Conservation (phyloP, 1,140 invertebrate species). For the Pentalonia nigronervosa region DNA sequence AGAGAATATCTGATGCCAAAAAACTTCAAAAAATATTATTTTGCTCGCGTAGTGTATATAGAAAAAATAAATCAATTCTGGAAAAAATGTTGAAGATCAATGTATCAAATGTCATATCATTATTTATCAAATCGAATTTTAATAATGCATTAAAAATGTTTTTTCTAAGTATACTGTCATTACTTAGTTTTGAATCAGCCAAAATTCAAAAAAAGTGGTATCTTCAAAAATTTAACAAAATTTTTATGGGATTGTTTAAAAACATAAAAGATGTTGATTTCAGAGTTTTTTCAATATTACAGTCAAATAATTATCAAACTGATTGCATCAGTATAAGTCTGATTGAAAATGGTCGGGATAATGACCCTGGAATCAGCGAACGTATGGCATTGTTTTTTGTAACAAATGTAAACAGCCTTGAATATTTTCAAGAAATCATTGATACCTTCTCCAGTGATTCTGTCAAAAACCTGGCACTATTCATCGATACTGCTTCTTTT, state of each 20-base stretch:
- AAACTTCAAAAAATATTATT: neutral
- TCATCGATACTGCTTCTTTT: neutral
- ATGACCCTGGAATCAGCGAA: neutral
- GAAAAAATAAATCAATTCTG: neutral
- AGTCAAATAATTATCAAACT: neutral
- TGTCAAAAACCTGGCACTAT: neutral
- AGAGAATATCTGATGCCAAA: constrained; percentile 17
- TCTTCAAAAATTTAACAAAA: constrained; percentile 16
- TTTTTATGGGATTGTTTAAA: constrained; percentile 21
- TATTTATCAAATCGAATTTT: neutral
- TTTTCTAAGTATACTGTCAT: constrained; percentile 35
- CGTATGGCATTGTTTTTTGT: constrained; percentile 31
- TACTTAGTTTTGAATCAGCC: constrained; percentile 23
- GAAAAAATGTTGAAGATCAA: neutral
- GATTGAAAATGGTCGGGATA: constrained; percentile 27
- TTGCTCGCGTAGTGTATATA: too few relatives aligned
- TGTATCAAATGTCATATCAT: neutral
- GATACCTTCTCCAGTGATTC: neutral
- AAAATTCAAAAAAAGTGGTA: constrained; percentile 38
- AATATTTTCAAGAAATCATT: constrained; percentile 1
- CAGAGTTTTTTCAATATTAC: constrained; percentile 1
- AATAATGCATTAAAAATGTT: constrained; percentile 37
- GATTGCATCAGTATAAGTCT: neutral
- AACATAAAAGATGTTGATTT: neutral
- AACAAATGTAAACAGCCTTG: neutral